Evolutionary conservation across 1,140 invertebrate species (phyloP), one percentile per base, ranked within the genome.

Genomic region (Ruditapes philippinarum): DNA sequence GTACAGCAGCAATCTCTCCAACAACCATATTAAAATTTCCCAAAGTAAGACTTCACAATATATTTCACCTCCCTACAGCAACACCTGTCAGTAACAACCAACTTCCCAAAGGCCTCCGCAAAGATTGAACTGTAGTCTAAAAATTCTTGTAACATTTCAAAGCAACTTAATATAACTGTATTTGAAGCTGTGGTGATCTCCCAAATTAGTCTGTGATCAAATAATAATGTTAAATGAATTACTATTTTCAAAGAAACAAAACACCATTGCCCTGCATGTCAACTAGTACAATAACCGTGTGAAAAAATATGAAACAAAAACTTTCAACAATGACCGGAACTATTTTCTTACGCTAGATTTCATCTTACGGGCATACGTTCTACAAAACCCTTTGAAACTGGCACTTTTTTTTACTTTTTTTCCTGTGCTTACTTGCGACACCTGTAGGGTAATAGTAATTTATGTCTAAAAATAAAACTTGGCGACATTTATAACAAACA

Each of bases 321-420:
- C 7, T 28, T 65, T 17, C 5, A 65, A 65, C 62, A 65, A 7
- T 31, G 12, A n/a, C 12, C 51, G n/a, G 62, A 11, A 65, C 28
- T 31, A 40, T 31, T 70, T 38, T 70, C 85, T 88, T 88, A 88
- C 85, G 54, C 31, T 68, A 0, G 85, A 51, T n/a, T 80, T 88
- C 33, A 73, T n/a, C 40, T 62, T 88, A 70, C 74, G 73, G n/a
- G 51, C 42, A 40, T 76, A 57, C n/a, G 49, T 60, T 49, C 57
- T 79, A 68, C 85, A 57, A 70, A 88, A 88, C n/a, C 74, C 62
- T 80, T 80, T 88, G 60, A 88, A 88, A 78, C 85, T 88, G 54
- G 85, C 57, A 54, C 85, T 88, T 78, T 88, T 88, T 78, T 88
- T 88, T 33, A 88, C 76, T 80, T 88, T 88, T 76, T 79, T 88